Evolutionary conservation across 2,113 vertebrate genomes (phyloP), one percentile per base, ranked within the genome.

Genomic region (Macrotus californicus): DNA sequence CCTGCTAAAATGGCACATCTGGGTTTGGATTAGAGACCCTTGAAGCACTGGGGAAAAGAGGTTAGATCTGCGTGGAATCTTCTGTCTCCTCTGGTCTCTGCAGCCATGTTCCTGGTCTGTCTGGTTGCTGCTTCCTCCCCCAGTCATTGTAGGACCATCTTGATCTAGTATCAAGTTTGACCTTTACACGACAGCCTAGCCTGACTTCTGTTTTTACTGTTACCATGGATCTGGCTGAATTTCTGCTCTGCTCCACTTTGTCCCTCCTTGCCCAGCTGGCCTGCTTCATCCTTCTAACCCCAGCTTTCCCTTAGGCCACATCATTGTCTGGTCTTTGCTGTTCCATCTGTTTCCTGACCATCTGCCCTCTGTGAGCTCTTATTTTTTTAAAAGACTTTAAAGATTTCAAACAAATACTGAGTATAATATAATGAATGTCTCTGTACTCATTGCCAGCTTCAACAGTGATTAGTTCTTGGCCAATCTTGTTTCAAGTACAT

Each of bases 21-120:
- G 29, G 15, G 54, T 87, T 56, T 73, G 9, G 70, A 64, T 56
- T 31, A 9, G 6, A 73, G 79, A 9, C 10, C 31, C 34, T 48
- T 7, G 52, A 92, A 77, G 19, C 41, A 0, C 12, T 36, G 46
- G 34, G 19, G 34, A n/a, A 69, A n/a, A 39, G 34, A 56, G 26
- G 19, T 21, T 24, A n/a, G n/a, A 5, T 31, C 29, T 67, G 22
- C 1, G 2, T 2, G 48, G 39, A 24, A 18, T 18, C 18, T 43
- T 59, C 66, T 7, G 22, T 19, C 8, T 29, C 52, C 18, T 29
- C 31, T 22, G 24, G 54, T 54, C 52, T 36, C 52, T 34, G 26
- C n/a, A 7, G 29, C 11, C 54, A 14, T 4, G 18, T 0, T 12
- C n/a, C 22, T 29, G 14, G 5, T 18, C 19, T 34, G 0, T 61